phyloP scores from a whole-genome alignment of 2,113 vertebrate species.

The Puma concolor region DNA sequence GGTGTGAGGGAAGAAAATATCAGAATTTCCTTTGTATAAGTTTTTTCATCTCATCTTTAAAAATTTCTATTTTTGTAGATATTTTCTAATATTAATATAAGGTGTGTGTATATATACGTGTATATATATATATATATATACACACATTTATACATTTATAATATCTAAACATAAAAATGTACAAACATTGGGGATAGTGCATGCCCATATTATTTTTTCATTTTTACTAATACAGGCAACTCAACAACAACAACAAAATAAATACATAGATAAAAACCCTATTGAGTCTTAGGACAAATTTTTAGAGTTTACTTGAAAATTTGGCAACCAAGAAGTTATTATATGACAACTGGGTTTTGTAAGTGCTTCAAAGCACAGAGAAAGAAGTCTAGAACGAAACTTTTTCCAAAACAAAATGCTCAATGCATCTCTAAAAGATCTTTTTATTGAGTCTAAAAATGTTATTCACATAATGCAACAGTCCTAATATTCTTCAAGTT shows the following conservation, averaged over 20 bases:
- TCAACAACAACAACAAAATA: not conserved
- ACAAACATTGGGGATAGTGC: not conserved
- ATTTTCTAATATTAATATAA: not conserved
- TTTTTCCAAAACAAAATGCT: conserved; percentile 40
- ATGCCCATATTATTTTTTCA: not conserved
- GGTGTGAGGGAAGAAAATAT: not conserved
- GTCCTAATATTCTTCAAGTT: conserved; percentile 43
- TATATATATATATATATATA: no score
- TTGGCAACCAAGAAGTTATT: not conserved
- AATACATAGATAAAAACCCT: not conserved
- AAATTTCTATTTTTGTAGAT: not conserved
- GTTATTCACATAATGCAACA: conserved; percentile 13
- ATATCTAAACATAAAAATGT: conserved; percentile 38
- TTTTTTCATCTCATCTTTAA: conserved; percentile 1
- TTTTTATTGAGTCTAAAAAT: conserved; percentile 36
- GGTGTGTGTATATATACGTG: not conserved
- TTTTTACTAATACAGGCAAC: not conserved
- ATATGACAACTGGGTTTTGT: not conserved
- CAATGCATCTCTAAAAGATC: conserved; percentile 30
- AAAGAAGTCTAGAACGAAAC: conserved; percentile 37
- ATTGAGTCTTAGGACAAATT: conserved; percentile 2
- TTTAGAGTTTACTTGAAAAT: conserved; percentile 47
- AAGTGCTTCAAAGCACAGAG: conserved; percentile 50
- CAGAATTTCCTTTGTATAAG: not conserved
- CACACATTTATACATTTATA: not conserved